Percentiles rank a stretch among this genome's conserved stretches.
These are phyloP conservation scores for Parnassius apollo DNA, from an alignment of 2,888 invertebrate genomes.

Conservation along the genomic window DNA sequence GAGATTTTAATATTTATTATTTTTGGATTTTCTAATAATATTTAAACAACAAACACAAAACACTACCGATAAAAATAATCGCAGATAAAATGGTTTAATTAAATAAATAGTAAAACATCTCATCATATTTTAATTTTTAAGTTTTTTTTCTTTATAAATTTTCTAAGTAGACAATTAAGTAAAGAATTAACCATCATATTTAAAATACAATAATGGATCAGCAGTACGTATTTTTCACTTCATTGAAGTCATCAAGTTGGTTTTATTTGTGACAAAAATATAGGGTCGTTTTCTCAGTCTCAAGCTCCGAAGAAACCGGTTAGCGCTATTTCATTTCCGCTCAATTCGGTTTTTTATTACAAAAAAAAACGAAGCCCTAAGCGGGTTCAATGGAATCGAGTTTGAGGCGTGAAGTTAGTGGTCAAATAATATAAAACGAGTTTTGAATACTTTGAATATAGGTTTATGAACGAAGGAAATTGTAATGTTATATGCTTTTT, in stretches of 20 bases:
- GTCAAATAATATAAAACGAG: conserved; percentile 37
- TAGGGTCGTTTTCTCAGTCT: conserved; percentile 47
- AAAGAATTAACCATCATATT: no score
- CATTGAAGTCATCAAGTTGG: conserved; percentile 28
- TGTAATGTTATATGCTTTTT: conserved; percentile 3
- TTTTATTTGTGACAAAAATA: conserved; percentile 51
- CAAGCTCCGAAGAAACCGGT: conserved; percentile 69
- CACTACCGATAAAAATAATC: no score
- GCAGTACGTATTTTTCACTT: not conserved
- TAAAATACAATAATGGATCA: no score
- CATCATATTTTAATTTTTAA: no score
- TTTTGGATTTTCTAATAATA: no score
- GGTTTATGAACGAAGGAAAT: conserved; percentile 44
- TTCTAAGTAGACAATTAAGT: no score
- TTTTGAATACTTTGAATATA: conserved; percentile 30
- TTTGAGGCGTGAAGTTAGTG: conserved; percentile 43
- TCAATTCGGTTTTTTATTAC: conserved; percentile 74
- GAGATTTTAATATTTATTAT: no score
- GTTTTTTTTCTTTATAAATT: no score
- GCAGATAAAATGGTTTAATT: no score
- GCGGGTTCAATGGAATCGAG: conserved; percentile 65
- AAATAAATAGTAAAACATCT: no score
- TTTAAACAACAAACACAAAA: no score
- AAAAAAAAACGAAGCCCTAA: conserved; percentile 60
- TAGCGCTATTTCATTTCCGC: conserved; percentile 78